Evolutionary conservation across 1,140 invertebrate genomes (phyloP), one percentile per base, ranked within the genome.

Genomic region (Portunus trituberculatus): DNA sequence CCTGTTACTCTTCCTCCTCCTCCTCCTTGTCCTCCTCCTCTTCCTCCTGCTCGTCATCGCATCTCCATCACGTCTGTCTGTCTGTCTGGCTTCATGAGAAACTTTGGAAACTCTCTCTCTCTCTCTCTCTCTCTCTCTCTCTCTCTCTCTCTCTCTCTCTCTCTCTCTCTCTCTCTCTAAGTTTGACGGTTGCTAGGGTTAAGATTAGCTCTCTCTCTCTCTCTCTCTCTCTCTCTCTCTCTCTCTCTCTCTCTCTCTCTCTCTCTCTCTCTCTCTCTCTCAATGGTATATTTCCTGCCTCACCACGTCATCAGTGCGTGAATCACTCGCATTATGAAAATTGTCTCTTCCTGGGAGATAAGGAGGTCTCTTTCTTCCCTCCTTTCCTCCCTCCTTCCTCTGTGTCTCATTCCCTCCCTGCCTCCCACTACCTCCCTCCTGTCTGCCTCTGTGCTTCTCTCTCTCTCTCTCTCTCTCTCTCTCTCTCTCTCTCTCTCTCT

Each of bases 361-460:
- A 76, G 67, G 67, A 76, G 67, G 20, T 20, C 12, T 76, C 67
- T 76, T 76, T n/a, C 67, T n/a, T 76, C 67, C 67, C 25, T 76
- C 16, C 16, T n/a, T 88, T 28, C 45, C 28, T 88, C 31, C 20
- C 31, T 88, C 31, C 29, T 28, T 20, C 28, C n/a, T 83, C 52
- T 12, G 12, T 59, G 10, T 20, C 52, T 59, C 67, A 12, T 32
- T 46, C n/a, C 86, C 45, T 88, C 45, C 86, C 86, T 46, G 0
- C 16, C 31, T 45, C 31, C 16, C n/a, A 39, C 25, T 32, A 0
- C 20, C 28, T 88, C 29, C 29, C 86, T 88, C 86, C 31, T 88
- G 6, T 88, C 86, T 88, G n/a, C 29, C 86, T 88, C 86, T 88
- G n/a, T 88, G n/a, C 25, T n/a, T 88, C 67, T n/a, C 6, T n/a